Conservation (phyloP, 2,888 invertebrate genomes). For the Amphipoea lucens region DNA sequence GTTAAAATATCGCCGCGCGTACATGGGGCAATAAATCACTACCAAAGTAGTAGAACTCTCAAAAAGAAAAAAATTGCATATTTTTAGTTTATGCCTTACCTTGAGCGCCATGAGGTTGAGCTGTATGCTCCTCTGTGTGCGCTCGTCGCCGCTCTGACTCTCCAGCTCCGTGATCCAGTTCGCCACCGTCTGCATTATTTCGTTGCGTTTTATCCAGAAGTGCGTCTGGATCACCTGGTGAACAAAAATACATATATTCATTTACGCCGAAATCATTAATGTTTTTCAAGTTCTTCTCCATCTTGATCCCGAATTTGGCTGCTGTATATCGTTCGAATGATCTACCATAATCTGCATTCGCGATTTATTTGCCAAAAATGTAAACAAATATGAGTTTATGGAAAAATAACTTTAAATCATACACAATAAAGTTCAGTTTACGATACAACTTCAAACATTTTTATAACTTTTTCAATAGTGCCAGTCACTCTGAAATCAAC, state of each 20-base stretch:
- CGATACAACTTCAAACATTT: too few species aligned
- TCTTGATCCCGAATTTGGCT: neutral
- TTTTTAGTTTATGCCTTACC: neutral
- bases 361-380: too few species aligned
- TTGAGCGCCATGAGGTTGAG: constrained; percentile 94
- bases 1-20: neutral
- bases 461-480: too few species aligned
- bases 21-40: neutral
- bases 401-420: too few species aligned
- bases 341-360: too few species aligned
- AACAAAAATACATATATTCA: constrained; percentile 1
- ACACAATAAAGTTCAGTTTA: too few species aligned
- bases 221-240: constrained; percentile 96
- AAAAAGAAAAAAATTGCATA: neutral
- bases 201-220: constrained; percentile 98
- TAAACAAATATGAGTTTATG: too few species aligned
- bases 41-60: neutral
- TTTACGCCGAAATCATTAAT: neutral
- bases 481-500: too few species aligned
- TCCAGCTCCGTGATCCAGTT: constrained; percentile 97
- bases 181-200: constrained; percentile 96
- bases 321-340: neutral
- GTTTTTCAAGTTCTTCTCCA: neutral
- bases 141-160: constrained; percentile 93
- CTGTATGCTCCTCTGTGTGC: constrained; percentile 94